Evolutionary conservation across 1,140 invertebrate genomes (phyloP), one percentile per base, ranked within the genome.

Genomic region (Drosophila nebulosa): DNA sequence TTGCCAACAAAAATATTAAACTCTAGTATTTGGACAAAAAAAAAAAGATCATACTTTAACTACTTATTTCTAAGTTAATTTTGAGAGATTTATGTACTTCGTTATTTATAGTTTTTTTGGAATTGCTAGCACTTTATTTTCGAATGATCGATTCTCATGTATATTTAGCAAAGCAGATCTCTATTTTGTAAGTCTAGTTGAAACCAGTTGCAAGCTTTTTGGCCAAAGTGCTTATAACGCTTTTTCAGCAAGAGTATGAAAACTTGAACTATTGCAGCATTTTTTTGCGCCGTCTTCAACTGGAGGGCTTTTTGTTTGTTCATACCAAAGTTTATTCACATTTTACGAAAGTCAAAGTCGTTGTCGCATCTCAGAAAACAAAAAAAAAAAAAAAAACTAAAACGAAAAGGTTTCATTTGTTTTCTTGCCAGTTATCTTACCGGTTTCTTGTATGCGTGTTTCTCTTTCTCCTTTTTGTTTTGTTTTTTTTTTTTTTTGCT

Each of bases 221-320:
- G 39, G 6, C 39, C 39, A 16, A 42, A 42, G 18, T 42, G 39
- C 39, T 18, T 16, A 1, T 42, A 5, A 2, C 14, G 1, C 1
- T 16, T 2, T 5, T 39, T 39, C 9, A 6, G 39, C 39, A 42
- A 42, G 39, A 42, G 39, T 42, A 42, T 39, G 86, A 78, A 81
- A 88, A 86, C 74, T 85, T 88, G 78, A 85, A 85, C 81, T 85
- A 85, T 85, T 85, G 81, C 81, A 85, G 65, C 81, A 85, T 81
- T 74, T 69, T 73, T 74, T 51, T 69, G 51, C 58, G 56, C 35
- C 27, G 27, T 39, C n/a, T 36, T 59, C 56, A 57, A 51, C 53
- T 32, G 60, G 35, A 62, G 62, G 36, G 51, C 42, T 58, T 27
- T 64, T 84, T 84, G 55, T 53, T 14, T 42, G 32, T 55, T 55